phyloP scores from a whole-genome alignment of 2,888 invertebrate species.

The Aphidoletes aphidimyza region DNA sequence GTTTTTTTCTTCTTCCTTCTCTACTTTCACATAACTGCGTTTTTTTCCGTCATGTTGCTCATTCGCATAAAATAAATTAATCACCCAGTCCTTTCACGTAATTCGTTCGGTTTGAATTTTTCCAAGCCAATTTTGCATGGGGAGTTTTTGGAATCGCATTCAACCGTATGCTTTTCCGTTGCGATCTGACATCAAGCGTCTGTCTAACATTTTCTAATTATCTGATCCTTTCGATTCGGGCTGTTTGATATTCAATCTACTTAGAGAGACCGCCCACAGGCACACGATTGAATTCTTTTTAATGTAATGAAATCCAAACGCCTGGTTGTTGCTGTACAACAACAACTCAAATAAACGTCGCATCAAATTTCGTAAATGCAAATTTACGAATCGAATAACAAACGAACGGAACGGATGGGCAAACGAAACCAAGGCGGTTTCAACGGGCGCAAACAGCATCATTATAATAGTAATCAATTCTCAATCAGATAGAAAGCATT shows the following conservation, averaged over 20 bases:
- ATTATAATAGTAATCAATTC: background rate
- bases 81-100: no score
- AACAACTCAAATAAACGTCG: background rate
- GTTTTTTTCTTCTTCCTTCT: background rate
- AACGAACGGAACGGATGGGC: background rate
- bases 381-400: slow-evolving; percentile 27
- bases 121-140: no score
- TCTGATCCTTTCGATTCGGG: background rate
- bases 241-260: background rate
- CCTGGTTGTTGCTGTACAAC: background rate
- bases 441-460: no score
- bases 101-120: no score
- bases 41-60: no score
- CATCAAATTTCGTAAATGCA: slow-evolving; percentile 26
- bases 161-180: background rate
- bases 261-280: background rate
- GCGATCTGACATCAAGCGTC: background rate
- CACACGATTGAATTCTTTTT: slow-evolving; percentile 5
- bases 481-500: slow-evolving; percentile 31
- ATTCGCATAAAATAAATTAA: no score
- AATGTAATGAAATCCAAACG: background rate
- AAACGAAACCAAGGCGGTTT: no score
- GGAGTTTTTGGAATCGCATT: background rate
- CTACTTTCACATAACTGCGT: background rate
- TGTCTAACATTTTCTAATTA: background rate